A percentile compares a stretch with the other conserved stretches of the same genome.
These are phyloP conservation scores for Saccopteryx leptura DNA, from an alignment of 2,113 vertebrate genomes.

Conservation along the genomic window DNA sequence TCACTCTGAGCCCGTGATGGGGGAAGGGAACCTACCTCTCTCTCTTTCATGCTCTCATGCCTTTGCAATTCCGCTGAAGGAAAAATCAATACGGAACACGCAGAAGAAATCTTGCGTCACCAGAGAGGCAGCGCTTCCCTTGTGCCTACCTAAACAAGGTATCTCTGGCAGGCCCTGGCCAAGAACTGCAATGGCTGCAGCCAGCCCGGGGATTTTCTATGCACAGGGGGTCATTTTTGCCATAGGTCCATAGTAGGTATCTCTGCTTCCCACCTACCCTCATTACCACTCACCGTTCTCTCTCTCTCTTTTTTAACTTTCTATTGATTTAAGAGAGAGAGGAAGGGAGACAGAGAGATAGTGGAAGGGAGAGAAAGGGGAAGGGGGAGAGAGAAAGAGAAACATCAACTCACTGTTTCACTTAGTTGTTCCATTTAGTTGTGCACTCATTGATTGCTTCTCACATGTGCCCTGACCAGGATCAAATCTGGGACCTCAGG, in stretches of 20 bases:
- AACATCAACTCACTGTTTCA: too few relatives aligned
- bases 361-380: too few relatives aligned
- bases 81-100: background rate
- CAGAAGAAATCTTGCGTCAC: conserved; percentile 22
- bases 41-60: conserved; percentile 55
- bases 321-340: too few relatives aligned
- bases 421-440: too few relatives aligned
- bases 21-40: background rate
- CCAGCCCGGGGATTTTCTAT: background rate
- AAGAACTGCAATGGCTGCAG: background rate
- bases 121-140: background rate
- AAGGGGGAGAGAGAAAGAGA: too few relatives aligned
- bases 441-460: too few relatives aligned
- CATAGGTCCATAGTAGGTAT: too few relatives aligned
- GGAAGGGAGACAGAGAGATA: too few relatives aligned
- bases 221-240: background rate
- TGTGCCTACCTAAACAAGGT: background rate
- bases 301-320: background rate
- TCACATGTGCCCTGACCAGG: too few relatives aligned
- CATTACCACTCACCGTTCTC: background rate
- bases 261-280: background rate
- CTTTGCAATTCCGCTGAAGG: conserved; percentile 53
- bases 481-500: too few relatives aligned
- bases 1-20: background rate
- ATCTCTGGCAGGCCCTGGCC: background rate